Base-by-base conservation (phyloP, 2,888 invertebrate species). In the Drosophila paranaensis region DNA sequence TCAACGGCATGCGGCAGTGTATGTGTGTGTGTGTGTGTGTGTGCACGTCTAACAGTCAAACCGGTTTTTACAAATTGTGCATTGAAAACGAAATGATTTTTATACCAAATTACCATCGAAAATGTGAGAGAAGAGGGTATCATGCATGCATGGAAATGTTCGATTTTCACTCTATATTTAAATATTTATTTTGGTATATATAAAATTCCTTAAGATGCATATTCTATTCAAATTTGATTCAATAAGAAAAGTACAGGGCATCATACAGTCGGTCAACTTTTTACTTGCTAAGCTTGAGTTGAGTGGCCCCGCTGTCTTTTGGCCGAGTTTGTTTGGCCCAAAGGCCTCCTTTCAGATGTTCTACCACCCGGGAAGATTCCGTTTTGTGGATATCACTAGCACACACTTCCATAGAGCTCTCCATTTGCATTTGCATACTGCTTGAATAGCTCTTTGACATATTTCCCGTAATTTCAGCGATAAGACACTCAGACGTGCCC, bases 11-110 rank as follows among this genome's bases (percentile, higher is more conserved):
- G 54, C 58, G 61, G 20, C 11, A 11, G 53, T 42, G 54, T 40
- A 39, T 56, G 39, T 48, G 10, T 63, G 60, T 67, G 60, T 71
- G 57, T 61, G 48, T 61, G 48, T 57, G 55, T 51, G 45, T 58
- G 33, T 54, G 50, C 40, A 45, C 9, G 54, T 78, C 65, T 69
- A 88, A 78, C 88, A 69, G 82, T 88, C 71, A 71, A 88, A 88
- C 86, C 79, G 84, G 82, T 87, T 88, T 20, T 30, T 56, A 58
- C 51, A 66, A 74, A 71, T 82, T 71, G 76, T 74, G 74, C 78
- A 86, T 86, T 86, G 85, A 86, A 85, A 85, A 74, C 82, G 88
- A 86, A 86, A 80, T 80, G 71, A 86, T 80, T 88, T 80, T 74
- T 64, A 56, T 43, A 30, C 6, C 33, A 56, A 25, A 35, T 56